Evolutionary conservation across 2,888 invertebrate species (phyloP).

Genomic region (Diploptera punctata): DNA sequence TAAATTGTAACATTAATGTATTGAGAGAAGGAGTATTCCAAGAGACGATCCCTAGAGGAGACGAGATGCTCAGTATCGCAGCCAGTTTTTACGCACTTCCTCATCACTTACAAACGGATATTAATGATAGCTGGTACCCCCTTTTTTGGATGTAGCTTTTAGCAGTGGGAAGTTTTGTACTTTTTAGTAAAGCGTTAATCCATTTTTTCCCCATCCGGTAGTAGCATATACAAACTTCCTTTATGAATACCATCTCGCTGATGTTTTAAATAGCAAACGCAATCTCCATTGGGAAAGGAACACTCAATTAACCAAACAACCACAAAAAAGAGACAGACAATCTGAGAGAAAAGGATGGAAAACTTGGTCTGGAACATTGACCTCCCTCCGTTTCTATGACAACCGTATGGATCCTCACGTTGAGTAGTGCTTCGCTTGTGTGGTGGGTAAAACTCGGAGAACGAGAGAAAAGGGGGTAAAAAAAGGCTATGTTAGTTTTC

Average conservation of each 20-base stretch:
- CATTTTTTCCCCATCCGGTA: conserved; percentile 11
- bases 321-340: conserved; percentile 13
- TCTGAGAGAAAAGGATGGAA: background rate
- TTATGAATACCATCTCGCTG: conserved; percentile 19
- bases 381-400: conserved; percentile 36
- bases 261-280: conserved; percentile 24
- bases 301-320: conserved; percentile 27
- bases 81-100: background rate
- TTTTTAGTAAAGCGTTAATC: conserved; percentile 17
- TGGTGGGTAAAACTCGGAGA: background rate
- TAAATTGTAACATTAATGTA: no score
- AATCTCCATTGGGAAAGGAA: conserved; percentile 26
- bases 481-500: background rate
- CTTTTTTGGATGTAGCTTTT: background rate
- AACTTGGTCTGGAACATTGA: conserved; percentile 36
- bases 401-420: conserved; percentile 38
- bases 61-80: no score
- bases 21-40: no score
- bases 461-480: background rate
- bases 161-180: background rate
- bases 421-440: background rate
- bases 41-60: no score
- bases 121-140: background rate
- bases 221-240: conserved; percentile 16
- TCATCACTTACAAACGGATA: background rate